Evolutionary conservation across 2,113 vertebrate species (phyloP), one percentile per base, ranked within the genome.

Genomic region (Pachypanchax playfairii): DNA sequence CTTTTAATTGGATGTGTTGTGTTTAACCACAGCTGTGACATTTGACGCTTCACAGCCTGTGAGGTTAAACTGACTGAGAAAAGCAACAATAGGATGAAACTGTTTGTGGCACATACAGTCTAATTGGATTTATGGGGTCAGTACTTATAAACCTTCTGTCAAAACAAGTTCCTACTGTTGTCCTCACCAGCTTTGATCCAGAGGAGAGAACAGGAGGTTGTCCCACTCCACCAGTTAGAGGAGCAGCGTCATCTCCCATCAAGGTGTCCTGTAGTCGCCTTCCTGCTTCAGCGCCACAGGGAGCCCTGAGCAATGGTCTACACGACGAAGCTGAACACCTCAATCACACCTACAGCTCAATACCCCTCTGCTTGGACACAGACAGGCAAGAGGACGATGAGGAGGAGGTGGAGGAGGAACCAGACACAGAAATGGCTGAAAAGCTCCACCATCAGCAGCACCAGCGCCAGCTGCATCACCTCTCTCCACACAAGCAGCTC

Each of bases 341-440:
- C 63, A 93, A 93, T 0, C 94, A 95, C 47, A 96, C 94, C n/a
- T 97, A 96, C 85, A 95, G 95, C 81, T 95, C 94, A 48, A 93
- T 94, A 39, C 94, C 93, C 10, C 84, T 94, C n/a, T 93, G 94
- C 38, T 88, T 94, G 93, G 95, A 94, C 75, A 94, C 93, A 0
- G 94, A 98, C 0, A 94, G 89, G 0, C 92, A 93, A 0, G 95
- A 96, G 13, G 89, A 89, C 20, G 84, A 88, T 5, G 94, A 87
- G 8, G 83, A 80, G 1, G 77, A 76, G 10, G 72, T 51, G 9
- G 82, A 84, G 28, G 71, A 74, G 20, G 53, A 60, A 47, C 90
- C 90, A 0, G 95, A 95, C 1, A 55, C 92, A 5, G 93, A 94
- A 64, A 92, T 92, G 0, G 82, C 89, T 43, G 93, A 94, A 85